Evolutionary conservation across 1,140 invertebrate genomes (phyloP).

Genomic region (Nymphalis io): DNA sequence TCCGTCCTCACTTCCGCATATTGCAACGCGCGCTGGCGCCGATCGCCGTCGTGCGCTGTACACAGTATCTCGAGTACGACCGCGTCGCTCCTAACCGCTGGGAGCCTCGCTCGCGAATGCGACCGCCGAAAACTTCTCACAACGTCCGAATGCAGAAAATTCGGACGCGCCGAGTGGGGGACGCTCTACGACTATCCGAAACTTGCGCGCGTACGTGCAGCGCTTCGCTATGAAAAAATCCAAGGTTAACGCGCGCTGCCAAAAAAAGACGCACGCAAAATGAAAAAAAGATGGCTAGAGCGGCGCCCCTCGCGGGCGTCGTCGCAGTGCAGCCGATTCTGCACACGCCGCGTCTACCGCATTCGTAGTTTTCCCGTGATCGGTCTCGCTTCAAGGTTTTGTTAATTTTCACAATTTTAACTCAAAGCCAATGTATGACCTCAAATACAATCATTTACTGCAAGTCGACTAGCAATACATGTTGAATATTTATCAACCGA

Average conservation of each 20-base stretch:
- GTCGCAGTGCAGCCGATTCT: conserved; percentile 74
- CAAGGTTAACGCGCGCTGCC: conserved; percentile 79
- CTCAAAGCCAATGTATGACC: conserved; percentile 17
- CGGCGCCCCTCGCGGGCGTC: conserved; percentile 71
- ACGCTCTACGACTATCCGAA: conserved; percentile 79
- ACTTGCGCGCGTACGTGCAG: conserved; percentile 76
- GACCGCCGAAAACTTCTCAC: conserved; percentile 77
- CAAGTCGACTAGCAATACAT: conserved; percentile 8
- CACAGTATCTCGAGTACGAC: conserved; percentile 39
- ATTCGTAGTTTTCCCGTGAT: conserved; percentile 37
- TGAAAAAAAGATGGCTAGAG: conserved; percentile 76
- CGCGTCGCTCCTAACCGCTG: conserved; percentile 64
- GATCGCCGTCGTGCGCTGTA: conserved; percentile 48
- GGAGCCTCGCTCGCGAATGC: conserved; percentile 76
- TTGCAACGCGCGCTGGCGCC: conserved; percentile 67
- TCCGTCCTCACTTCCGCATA: conserved; percentile 76
- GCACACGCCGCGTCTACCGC: conserved; percentile 50
- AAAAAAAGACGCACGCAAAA: conserved; percentile 79
- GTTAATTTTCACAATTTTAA: conserved; percentile 23
- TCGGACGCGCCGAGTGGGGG: conserved; percentile 77
- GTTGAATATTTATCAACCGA: conserved; percentile 10
- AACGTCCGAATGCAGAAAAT: conserved; percentile 78
- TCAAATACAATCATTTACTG: conserved; percentile 16
- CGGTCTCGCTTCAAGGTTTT: conserved; percentile 36
- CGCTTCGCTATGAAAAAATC: conserved; percentile 79